Base-by-base conservation (phyloP, 1,140 invertebrate species). In the Dendroctonus valens region DNA sequence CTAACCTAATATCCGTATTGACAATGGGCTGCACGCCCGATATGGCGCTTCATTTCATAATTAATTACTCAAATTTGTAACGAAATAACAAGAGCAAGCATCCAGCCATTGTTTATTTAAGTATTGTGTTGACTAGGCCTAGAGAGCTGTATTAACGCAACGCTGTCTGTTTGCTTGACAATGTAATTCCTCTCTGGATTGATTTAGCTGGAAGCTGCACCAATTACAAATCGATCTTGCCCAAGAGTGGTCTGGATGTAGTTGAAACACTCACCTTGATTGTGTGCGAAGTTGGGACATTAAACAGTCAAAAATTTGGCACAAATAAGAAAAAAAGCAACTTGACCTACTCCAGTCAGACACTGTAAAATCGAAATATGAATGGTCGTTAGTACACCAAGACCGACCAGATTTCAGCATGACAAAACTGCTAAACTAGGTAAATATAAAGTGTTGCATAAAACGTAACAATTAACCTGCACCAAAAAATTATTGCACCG, bases 391-490 rank as follows among this genome's bases (percentile, higher is more conserved):
- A 26, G 26, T 26, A 39, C 14, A 50, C 5, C 48, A 40, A 46
- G 42, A 41, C 37, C 9, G 11, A 38, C 9, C 11, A 15, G 14
- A 61, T 61, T 61, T 61, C 48, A 51, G 14, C 11, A 50, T 50
- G 58, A 52, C 59, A 41, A 61, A 48, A 41, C 26, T 40, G 7
- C 11, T 26, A 26, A 65, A 39, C 55, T 66, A 66, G 64, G 55
- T 58, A 65, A 65, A 39, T 66, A 57, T 57, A 59, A 66, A 55
- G 44, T 39, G 48, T 66, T 66, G 64, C 64, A 66, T 66, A 66
- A 66, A 66, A 42, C 38, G 6, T 46, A 55, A 55, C 42, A 59
- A 26, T 15, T 48, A 38, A 49, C 12, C 26, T 44, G 11, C 7
- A 48, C 46, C 39, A 66, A 66, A 59, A 60, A 53, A 38, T 41